Conservation (phyloP, 2,113 vertebrate genomes). For the Piliocolobus tephrosceles region DNA sequence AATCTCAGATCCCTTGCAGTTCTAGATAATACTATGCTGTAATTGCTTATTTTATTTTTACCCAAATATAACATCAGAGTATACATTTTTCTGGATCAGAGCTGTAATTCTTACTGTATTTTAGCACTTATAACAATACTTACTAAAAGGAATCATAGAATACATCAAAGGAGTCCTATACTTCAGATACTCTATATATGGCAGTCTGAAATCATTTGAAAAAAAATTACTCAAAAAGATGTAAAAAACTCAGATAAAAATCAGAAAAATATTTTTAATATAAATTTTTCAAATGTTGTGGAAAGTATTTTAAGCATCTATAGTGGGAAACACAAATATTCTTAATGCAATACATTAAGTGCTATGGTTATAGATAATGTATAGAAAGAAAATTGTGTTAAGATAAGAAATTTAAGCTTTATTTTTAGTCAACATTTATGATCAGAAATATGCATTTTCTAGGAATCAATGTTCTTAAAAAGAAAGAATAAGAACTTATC, state of each 20-base stretch:
- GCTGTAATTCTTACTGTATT: neutral
- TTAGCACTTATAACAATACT: neutral
- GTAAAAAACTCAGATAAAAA: neutral
- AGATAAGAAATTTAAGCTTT: neutral
- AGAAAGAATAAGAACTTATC: neutral
- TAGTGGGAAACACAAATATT: conserved; percentile 15
- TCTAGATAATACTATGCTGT: neutral
- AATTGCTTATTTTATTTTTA: neutral
- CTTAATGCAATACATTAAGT: neutral
- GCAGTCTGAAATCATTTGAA: neutral
- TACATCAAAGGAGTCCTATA: neutral
- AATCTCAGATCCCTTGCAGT: neutral
- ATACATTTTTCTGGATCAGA: conserved; percentile 22
- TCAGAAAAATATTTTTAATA: neutral
- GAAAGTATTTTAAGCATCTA: neutral
- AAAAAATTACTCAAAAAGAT: conserved; percentile 37
- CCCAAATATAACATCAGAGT: neutral
- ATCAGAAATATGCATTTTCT: neutral
- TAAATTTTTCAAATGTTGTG: neutral
- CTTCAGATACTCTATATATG: neutral
- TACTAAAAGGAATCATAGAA: conserved; percentile 33
- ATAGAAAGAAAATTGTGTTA: neutral
- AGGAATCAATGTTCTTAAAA: conserved; percentile 32
- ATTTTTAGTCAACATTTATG: neutral
- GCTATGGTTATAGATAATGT: neutral